These are phyloP conservation scores for Vespertilio murinus DNA, from an alignment of 2,797 vertebrate genomes.

Conservation along the genomic window DNA sequence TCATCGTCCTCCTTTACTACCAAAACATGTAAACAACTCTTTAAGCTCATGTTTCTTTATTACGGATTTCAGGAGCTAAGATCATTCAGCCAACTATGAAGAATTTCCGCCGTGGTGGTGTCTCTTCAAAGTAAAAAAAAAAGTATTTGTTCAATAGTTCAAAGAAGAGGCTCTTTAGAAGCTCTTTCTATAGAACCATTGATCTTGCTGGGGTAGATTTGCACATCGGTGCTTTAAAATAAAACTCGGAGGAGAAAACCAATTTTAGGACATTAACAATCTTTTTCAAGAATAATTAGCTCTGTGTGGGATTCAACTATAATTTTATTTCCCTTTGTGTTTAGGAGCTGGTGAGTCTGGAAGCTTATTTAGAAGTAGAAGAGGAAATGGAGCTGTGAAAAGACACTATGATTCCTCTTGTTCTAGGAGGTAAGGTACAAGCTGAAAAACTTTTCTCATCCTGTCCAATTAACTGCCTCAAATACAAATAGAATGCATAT, in stretches of 20 bases:
- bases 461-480: conserved; percentile 11
- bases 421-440: conserved; percentile 19
- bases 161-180: conserved; percentile 27
- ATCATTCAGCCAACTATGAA: background rate
- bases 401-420: conserved; percentile 45
- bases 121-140: background rate
- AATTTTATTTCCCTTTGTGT: conserved; percentile 61
- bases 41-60: background rate
- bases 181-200: conserved; percentile 8
- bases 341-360: conserved; percentile 48
- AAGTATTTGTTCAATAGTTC: background rate
- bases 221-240: conserved; percentile 58
- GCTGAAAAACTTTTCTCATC: conserved; percentile 24
- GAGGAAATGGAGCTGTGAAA: conserved; percentile 64
- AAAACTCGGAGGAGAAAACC: conserved; percentile 46
- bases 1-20: background rate
- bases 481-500: background rate
- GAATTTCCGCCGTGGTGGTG: background rate
- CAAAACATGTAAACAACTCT: background rate
- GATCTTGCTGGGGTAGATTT: conserved; percentile 15
- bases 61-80: background rate
- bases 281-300: conserved; percentile 70
- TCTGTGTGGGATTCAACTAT: conserved; percentile 51
- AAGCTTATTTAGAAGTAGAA: conserved; percentile 53
- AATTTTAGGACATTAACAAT: conserved; percentile 68